A percentile compares a stretch with the other conserved stretches of the same genome.
Evolutionary conservation across 2,888 invertebrate genomes (phyloP).

Genomic region (Spicauda simplicius): DNA sequence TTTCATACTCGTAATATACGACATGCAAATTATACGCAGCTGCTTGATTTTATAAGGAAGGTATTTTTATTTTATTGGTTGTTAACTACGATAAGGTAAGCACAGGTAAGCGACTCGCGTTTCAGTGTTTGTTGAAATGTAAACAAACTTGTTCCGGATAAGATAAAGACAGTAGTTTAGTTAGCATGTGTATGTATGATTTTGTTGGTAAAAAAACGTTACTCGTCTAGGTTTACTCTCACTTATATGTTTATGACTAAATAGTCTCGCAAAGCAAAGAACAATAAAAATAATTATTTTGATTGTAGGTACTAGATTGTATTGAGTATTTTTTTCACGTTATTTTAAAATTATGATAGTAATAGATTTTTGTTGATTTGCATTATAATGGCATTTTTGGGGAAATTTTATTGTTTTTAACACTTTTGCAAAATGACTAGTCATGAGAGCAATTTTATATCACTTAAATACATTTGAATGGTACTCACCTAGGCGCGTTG

Average conservation of each 20-base stretch:
- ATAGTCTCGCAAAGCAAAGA: not conserved
- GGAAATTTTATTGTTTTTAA: no score
- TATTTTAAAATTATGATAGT: not conserved
- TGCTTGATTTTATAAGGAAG: conserved; percentile 53
- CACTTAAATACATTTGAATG: not conserved
- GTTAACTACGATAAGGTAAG: conserved; percentile 76
- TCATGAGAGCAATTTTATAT: not conserved
- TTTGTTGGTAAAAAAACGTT: conserved; percentile 8
- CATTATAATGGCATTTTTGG: no score
- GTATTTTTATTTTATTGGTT: conserved; percentile 75
- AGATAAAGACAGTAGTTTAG: conserved; percentile 74
- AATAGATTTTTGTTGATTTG: not conserved
- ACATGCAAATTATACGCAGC: conserved; percentile 10
- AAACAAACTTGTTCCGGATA: conserved; percentile 83
- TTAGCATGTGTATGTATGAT: conserved; percentile 26
- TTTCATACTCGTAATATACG: not conserved
- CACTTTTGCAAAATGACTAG: no score
- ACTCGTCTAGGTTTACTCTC: not conserved
- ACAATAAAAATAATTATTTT: not conserved
- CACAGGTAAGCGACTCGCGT: conserved; percentile 77
- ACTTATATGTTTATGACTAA: not conserved
- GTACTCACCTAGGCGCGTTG: conserved; percentile 87
- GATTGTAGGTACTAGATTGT: not conserved
- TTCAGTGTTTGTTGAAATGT: conserved; percentile 80
- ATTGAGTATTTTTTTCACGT: no score